Conservation (phyloP, 2,888 invertebrate species). For the Meliscaeva auricollis region DNA sequence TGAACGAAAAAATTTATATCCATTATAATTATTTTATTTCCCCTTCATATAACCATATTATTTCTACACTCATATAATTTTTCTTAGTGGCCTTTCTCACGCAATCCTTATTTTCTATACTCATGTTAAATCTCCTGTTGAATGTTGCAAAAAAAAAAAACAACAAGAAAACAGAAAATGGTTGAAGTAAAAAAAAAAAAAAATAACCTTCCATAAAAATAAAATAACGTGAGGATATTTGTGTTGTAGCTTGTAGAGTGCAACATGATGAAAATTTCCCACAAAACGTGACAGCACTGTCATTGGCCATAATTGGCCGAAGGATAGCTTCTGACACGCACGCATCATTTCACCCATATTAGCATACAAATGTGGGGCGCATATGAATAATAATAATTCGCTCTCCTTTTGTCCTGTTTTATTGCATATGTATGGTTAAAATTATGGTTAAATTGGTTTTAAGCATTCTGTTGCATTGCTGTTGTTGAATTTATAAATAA, state of each 20-base stretch:
- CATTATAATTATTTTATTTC: constrained; percentile 14
- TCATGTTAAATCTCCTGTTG: constrained; percentile 46
- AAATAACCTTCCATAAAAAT: background rate
- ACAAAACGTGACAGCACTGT: constrained; percentile 60
- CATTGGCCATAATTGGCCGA: constrained; percentile 60
- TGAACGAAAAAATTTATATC: background rate
- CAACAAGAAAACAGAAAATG: no score
- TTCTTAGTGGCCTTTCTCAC: constrained; percentile 51
- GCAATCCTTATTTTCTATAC: constrained; percentile 53
- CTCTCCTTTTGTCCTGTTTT: background rate
- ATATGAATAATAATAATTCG: constrained; percentile 57
- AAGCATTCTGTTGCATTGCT: background rate
- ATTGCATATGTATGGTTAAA: no score
- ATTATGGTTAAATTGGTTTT: background rate
- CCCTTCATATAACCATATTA: constrained; percentile 1
- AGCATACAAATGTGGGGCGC: constrained; percentile 56
- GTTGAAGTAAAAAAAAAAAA: no score
- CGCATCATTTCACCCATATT: constrained; percentile 62
- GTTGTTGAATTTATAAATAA: constrained; percentile 38
- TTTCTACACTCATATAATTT: background rate
- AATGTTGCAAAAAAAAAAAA: constrained; percentile 25
- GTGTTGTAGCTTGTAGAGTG: background rate
- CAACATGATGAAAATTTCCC: constrained; percentile 64
- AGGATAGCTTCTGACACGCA: constrained; percentile 68
- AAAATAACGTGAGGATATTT: constrained; percentile 1